Evolutionary conservation across 2,888 invertebrate genomes (phyloP).

Genomic region (Sympetrum striolatum): DNA sequence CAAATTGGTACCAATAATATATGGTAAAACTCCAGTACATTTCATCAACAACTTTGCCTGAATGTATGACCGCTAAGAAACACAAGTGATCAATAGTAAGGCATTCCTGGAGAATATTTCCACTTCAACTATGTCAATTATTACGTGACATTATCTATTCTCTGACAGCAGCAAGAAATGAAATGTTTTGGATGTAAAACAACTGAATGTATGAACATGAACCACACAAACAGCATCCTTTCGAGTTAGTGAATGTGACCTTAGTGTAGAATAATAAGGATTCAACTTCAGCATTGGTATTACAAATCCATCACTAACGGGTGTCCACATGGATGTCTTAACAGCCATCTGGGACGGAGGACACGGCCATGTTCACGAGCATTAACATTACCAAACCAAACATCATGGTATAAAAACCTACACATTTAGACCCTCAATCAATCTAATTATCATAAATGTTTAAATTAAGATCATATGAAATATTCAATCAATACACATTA

Average conservation of each 20-base stretch:
- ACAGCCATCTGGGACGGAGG: slow-evolving; percentile 28
- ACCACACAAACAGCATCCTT: background rate
- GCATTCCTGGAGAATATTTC: too few species aligned
- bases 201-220: background rate
- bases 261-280: background rate
- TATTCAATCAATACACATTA: too few species aligned
- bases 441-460: background rate
- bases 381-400: background rate
- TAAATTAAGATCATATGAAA: background rate
- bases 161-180: background rate
- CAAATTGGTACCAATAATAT: too few species aligned
- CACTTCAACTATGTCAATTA: too few species aligned
- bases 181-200: background rate
- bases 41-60: too few species aligned
- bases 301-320: background rate
- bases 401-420: too few species aligned
- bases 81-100: too few species aligned
- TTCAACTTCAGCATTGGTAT: background rate
- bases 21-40: too few species aligned
- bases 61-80: too few species aligned
- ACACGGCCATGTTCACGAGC: background rate
- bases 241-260: background rate
- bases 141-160: background rate
- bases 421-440: background rate
- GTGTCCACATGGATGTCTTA: background rate